These are phyloP conservation scores for Ploceus nigricollis DNA, from an alignment of 2,113 vertebrate genomes.

Conservation along the genomic window DNA sequence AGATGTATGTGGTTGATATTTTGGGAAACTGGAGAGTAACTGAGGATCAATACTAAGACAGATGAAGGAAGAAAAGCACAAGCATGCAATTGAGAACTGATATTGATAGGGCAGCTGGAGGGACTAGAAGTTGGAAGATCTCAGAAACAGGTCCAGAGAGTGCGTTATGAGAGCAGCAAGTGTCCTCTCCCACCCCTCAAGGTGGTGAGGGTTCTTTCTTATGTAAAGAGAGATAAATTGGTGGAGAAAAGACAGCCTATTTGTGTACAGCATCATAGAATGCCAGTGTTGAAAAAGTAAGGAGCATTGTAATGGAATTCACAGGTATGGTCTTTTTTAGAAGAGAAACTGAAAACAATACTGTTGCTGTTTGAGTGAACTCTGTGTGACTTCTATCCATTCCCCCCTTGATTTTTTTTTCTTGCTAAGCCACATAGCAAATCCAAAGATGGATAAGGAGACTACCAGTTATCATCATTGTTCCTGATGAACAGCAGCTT, in stretches of 20 bases:
- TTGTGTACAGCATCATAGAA: background rate
- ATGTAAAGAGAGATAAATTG: background rate
- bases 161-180: background rate
- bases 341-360: background rate
- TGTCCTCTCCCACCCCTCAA: background rate
- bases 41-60: background rate
- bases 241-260: background rate
- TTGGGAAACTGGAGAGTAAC: background rate
- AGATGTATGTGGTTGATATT: background rate
- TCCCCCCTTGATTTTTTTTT: background rate
- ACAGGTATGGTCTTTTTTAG: background rate
- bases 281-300: background rate
- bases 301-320: background rate
- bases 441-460: background rate
- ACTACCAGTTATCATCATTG: background rate
- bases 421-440: background rate
- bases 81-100: background rate
- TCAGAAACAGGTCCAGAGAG: background rate
- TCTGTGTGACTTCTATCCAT: background rate
- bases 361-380: background rate
- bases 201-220: background rate
- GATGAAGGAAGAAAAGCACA: background rate
- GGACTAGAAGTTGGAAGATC: background rate
- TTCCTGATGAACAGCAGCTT: slow-evolving; percentile 11
- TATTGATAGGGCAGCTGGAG: background rate